These are phyloP conservation scores for Idaea aversata DNA, from an alignment of 2,888 invertebrate species.

Conservation along the genomic window DNA sequence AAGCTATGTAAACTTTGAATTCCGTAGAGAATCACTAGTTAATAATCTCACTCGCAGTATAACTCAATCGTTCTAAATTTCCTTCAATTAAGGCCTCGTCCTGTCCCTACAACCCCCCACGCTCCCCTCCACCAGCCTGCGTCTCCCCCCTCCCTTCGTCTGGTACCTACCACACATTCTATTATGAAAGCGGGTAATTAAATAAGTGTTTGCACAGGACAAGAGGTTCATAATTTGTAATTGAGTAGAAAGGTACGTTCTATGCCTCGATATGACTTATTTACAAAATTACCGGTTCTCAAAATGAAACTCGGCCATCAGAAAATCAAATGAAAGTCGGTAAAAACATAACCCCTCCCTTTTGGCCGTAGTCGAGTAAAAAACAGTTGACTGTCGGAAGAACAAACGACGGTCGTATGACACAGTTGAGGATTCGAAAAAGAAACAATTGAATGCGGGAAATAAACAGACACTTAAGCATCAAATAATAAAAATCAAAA, in stretches of 20 bases:
- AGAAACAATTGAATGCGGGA: too few relatives aligned
- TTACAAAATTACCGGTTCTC: background rate
- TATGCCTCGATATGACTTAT: background rate
- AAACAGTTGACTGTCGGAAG: too few relatives aligned
- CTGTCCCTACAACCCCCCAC: background rate
- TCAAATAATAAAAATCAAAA: too few relatives aligned
- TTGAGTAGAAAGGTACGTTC: conserved; percentile 4
- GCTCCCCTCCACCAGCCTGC: background rate
- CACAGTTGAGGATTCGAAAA: too few relatives aligned
- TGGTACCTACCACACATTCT: conserved; percentile 11
- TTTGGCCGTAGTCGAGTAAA: too few relatives aligned
- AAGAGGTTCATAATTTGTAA: conserved; percentile 23
- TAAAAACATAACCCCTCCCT: too few relatives aligned
- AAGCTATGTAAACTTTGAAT: conserved; percentile 14
- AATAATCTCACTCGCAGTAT: conserved; percentile 25
- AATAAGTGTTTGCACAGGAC: conserved; percentile 33
- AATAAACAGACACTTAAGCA: too few relatives aligned
- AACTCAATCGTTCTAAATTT: conserved; percentile 32
- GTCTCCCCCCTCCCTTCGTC: background rate
- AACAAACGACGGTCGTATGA: too few relatives aligned
- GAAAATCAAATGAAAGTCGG: too few relatives aligned
- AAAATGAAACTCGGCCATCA: background rate
- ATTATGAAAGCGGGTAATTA: conserved; percentile 26
- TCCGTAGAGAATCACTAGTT: conserved; percentile 19
- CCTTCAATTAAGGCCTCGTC: conserved; percentile 26